A percentile compares a stretch with the other conserved stretches of the same genome.
Evolutionary conservation across 2,888 invertebrate genomes (phyloP).

Genomic region (Belgica antarctica): DNA sequence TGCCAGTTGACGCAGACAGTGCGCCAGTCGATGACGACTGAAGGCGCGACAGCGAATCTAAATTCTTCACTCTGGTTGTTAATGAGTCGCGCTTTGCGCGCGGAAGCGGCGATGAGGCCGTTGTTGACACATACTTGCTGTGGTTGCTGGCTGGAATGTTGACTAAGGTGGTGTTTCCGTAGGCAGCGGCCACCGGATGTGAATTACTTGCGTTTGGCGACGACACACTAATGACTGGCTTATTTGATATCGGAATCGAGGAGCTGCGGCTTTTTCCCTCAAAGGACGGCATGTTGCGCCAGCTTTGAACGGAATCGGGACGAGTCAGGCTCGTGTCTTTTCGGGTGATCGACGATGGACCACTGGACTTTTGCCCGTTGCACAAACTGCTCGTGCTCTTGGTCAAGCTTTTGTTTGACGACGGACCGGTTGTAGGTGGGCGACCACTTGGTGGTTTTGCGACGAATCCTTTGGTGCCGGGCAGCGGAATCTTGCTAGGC

Average conservation of each 20-base stretch:
- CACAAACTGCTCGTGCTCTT: conserved; percentile 53
- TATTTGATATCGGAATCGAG: conserved; percentile 52
- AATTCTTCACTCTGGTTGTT: conserved; percentile 57
- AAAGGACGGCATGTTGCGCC: conserved; percentile 50
- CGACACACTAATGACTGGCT: conserved; percentile 3
- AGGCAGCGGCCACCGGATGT: conserved; percentile 4
- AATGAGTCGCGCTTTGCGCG: conserved; percentile 57
- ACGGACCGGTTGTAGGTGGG: conserved; percentile 48
- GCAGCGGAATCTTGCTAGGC: conserved; percentile 72
- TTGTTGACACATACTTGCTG: conserved; percentile 53
- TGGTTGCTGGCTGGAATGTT: conserved; percentile 44
- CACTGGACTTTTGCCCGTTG: conserved; percentile 26
- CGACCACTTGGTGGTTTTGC: conserved; percentile 60
- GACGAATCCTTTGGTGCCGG: conserved; percentile 58
- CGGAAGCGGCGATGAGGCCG: conserved; percentile 53
- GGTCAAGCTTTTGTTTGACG: conserved; percentile 52
- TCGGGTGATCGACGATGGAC: conserved; percentile 34
- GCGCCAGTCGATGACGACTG: conserved; percentile 47
- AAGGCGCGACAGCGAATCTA: conserved; percentile 57
- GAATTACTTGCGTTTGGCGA: not conserved
- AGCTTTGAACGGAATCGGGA: conserved; percentile 59
- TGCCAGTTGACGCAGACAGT: conserved; percentile 33
- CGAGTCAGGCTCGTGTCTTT: conserved; percentile 52
- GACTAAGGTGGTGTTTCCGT: conserved; percentile 46
- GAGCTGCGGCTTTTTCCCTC: conserved; percentile 47